Base-by-base conservation (phyloP, 2,797 vertebrate species). In the Melanotaenia nigrans region DNA sequence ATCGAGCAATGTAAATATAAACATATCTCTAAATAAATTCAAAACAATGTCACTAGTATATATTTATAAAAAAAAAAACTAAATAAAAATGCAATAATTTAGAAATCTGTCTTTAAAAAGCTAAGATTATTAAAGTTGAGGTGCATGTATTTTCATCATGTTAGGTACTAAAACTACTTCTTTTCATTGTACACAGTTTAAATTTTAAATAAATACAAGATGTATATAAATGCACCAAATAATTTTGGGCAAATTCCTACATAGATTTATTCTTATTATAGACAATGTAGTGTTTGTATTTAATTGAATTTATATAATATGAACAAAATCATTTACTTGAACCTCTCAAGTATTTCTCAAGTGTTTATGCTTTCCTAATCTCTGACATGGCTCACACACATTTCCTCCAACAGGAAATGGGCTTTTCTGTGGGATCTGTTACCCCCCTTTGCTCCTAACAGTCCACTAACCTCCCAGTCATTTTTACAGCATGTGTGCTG, bases 361-460 rank as follows among this genome's bases (percentile, higher is more conserved):
- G 51, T 63, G 61, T 54, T 60, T 40, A 51, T 40, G 42, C 7
- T 32, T 32, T 24, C 63, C 45, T 64, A 53, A 47, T 33, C 36
- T 58, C 58, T 30, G 14, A 55, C 58, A 49, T 45, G 36, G 36
- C 16, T 32, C 42, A 58, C 45, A 47, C 49, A 59, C 68, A 75
- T 51, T 82, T 84, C 82, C 75, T 77, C 38, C 36, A 6, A 71
- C 66, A 73, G 77, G 82, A 82, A 85, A 74, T 57, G 14, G 32
- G 77, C 54, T 76, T 74, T 61, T 82, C 73, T 74, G 72, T 80
- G 74, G 67, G 61, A 70, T 69, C 61, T 36, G 62, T 64, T 47
- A 53, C 65, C 61, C 65, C 59, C 70, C 77, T 42, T 55, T 67
- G 67, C 63, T 30, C 68, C 65, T 61, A 47, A 68, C 25, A 59